Evolutionary conservation across 2,888 invertebrate species (phyloP), one percentile per base, ranked within the genome.

Genomic region (Oligia latruncula): DNA sequence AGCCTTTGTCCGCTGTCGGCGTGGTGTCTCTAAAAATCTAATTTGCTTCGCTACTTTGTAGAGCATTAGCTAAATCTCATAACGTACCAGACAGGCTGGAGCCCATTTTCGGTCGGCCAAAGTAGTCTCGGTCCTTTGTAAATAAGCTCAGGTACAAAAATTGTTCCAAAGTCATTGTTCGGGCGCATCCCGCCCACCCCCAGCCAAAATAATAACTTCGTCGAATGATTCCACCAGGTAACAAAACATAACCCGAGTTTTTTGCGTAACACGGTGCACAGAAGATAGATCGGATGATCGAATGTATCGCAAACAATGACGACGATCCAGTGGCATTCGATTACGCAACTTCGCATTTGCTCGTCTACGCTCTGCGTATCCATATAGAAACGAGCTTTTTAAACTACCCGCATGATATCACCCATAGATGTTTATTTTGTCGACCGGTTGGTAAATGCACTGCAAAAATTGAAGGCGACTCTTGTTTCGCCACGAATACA

Each of bases 61-160:
- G 86, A 84, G 89, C 87, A 88, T 91, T 90, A 88, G 88, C 88
- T 89, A 91, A 92, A 93, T 92, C 91, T 91, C 83, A 80, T 89
- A 90, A 88, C 90, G 88, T 90, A 91, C 92, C 93, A 96, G 96
- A 96, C 96, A 92, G 88, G 70, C 78, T 90, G 96, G 96, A 93
- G 95, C 95, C 96, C 89, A 88, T 86, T 89, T 90, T 86, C 83
- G 84, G 73, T 83, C 83, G 81, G 78, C 86, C 88, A 91, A 91
- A 90, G 91, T 67, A 64, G 65, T 67, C 23, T 64, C 77, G 74
- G 91, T 93, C 94, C 95, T 95, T 95, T 95, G 94, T 95, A 95
- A 96, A 96, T 93, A 95, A 83, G 82, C 89, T 92, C 96, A 97
- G 96, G 96, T 96, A 96, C 92, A 96, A 95, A 95, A 93, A 88